Conservation (phyloP, 1,140 invertebrate genomes). For the Gerris buenoi region DNA sequence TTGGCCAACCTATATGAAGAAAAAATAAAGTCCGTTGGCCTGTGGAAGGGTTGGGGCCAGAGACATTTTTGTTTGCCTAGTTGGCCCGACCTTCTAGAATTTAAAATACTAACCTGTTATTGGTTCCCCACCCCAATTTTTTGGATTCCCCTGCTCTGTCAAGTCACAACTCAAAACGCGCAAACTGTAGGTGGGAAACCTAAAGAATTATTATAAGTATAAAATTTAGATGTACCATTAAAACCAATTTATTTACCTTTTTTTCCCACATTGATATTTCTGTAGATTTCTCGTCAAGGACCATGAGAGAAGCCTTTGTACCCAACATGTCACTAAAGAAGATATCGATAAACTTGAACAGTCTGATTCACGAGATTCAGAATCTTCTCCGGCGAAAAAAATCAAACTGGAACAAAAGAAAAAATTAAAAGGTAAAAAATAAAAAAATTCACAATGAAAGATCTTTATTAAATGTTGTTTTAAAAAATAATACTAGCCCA, state of each 20-base stretch:
- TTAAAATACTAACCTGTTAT: too few species aligned
- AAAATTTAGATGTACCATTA: too few species aligned
- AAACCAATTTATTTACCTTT: slow-evolving; percentile 5
- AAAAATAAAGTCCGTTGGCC: too few species aligned
- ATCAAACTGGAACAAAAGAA: slow-evolving; percentile 24
- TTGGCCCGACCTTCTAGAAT: too few species aligned
- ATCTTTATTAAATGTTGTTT: slow-evolving; percentile 12
- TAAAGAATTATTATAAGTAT: too few species aligned
- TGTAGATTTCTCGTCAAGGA: slow-evolving; percentile 30
- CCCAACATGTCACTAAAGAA: slow-evolving; percentile 31
- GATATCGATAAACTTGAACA: slow-evolving; percentile 32
- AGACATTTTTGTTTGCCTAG: too few species aligned
- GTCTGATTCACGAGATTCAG: slow-evolving; percentile 24
- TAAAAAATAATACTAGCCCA: not conserved
- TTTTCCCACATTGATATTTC: not conserved
- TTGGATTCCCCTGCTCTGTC: too few species aligned
- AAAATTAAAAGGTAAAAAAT: slow-evolving; percentile 27
- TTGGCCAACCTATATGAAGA: too few species aligned
- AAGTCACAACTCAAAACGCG: too few species aligned
- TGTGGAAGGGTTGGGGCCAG: too few species aligned
- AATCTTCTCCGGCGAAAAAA: slow-evolving; percentile 23
- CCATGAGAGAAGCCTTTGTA: slow-evolving; percentile 27
- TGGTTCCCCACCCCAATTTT: too few species aligned
- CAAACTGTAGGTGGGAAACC: too few species aligned
- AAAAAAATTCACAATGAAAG: slow-evolving; percentile 7